Conservation (phyloP, 2,888 invertebrate species). For the Drosophila atripex region DNA sequence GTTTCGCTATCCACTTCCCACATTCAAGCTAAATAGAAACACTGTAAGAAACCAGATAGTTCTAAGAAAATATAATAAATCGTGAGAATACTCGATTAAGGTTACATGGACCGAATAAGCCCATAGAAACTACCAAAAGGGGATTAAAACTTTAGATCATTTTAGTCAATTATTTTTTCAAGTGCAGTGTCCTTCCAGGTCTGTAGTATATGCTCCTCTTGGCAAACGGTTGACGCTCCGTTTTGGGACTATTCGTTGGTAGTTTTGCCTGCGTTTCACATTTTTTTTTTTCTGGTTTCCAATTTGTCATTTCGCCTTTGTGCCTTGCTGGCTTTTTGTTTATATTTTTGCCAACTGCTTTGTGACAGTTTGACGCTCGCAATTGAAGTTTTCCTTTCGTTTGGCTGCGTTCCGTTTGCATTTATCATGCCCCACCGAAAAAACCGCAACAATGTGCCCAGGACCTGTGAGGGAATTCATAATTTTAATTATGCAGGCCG, state of each 20-base stretch:
- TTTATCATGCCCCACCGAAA: slow-evolving; percentile 21
- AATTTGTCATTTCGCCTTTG: slow-evolving; percentile 68
- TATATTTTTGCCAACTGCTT: slow-evolving; percentile 62
- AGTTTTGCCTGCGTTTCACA: slow-evolving; percentile 24
- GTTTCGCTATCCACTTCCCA: slow-evolving; percentile 14
- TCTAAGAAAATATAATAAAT: neutral
- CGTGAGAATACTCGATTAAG: too few species aligned
- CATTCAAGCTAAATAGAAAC: neutral
- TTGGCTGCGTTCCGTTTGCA: slow-evolving; percentile 32
- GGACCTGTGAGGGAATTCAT: slow-evolving; percentile 35
- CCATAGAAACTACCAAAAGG: too few species aligned
- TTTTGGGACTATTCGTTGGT: slow-evolving; percentile 41
- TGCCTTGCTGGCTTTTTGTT: slow-evolving; percentile 51
- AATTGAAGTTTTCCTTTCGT: slow-evolving; percentile 48
- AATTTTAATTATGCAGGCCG: slow-evolving; percentile 55
- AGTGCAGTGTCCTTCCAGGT: neutral
- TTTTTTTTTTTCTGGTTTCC: slow-evolving; percentile 49
- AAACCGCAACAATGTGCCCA: slow-evolving; percentile 20
- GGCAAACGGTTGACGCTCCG: slow-evolving; percentile 24
- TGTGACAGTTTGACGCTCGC: slow-evolving; percentile 54
- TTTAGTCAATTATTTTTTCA: neutral
- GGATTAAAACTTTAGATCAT: too few species aligned
- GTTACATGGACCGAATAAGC: too few species aligned
- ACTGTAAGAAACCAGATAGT: neutral
- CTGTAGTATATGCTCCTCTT: slow-evolving; percentile 31